These are phyloP conservation scores for Cyprinella venusta DNA, from an alignment of 2,797 vertebrate genomes.

Conservation along the genomic window DNA sequence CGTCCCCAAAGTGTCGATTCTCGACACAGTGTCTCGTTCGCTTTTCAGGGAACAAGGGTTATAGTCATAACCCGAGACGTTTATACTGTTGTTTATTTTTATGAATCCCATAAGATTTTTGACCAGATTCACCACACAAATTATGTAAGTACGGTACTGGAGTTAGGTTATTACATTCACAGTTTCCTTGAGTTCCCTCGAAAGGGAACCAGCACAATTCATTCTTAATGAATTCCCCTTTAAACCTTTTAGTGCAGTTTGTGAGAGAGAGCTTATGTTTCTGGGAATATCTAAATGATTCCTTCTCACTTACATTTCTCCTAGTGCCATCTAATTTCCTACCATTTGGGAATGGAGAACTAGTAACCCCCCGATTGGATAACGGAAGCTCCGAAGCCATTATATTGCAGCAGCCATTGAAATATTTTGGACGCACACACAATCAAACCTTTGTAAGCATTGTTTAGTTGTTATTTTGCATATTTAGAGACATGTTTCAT, in stretches of 20 bases:
- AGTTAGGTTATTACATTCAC: too few species aligned
- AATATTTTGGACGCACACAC: not conserved
- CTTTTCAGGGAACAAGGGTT: too few species aligned
- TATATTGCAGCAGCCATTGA: not conserved
- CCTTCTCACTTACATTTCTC: not conserved
- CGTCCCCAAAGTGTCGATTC: too few species aligned
- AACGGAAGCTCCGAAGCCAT: not conserved
- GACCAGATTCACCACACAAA: too few species aligned
- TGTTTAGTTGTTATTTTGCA: too few species aligned
- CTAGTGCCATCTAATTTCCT: not conserved
- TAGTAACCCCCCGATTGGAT: not conserved
- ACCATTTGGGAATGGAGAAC: too few species aligned
- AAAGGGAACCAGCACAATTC: not conserved
- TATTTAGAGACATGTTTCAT: not conserved
- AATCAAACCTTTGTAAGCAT: not conserved
- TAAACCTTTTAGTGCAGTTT: accelerated
- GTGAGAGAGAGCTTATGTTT: not conserved
- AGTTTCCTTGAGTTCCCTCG: too few species aligned
- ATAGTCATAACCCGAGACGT: too few species aligned
- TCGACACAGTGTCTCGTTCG: too few species aligned
- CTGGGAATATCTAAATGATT: not conserved
- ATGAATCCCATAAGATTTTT: too few species aligned
- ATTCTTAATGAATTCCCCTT: not conserved
- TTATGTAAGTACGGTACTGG: too few species aligned
- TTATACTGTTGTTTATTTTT: too few species aligned